Percentiles rank a stretch among this genome's conserved stretches.
These are phyloP conservation scores for Tachina grossa DNA, from an alignment of 2,888 invertebrate species.

Conservation along the genomic window DNA sequence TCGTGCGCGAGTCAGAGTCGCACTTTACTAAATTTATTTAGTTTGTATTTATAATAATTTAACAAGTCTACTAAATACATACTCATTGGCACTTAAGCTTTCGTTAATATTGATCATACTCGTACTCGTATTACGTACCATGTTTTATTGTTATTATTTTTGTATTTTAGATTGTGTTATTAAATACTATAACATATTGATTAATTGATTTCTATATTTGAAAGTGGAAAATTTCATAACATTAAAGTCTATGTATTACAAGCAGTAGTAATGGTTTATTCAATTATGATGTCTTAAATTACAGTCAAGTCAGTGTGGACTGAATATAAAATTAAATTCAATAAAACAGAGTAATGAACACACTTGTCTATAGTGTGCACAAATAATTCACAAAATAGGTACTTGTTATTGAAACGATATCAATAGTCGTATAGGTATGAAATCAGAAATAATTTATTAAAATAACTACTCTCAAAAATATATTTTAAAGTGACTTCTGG, in stretches of 20 bases:
- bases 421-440: too few species aligned
- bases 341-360: not conserved
- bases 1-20: too few species aligned
- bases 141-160: slow-evolving; percentile 5
- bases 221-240: slow-evolving; percentile 21
- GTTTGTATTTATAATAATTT: not conserved
- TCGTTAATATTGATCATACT: not conserved
- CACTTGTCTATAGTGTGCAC: not conserved
- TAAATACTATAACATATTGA: slow-evolving; percentile 10
- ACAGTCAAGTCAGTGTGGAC: slow-evolving; percentile 15
- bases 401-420: too few species aligned
- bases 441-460: too few species aligned
- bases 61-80: slow-evolving; percentile 1
- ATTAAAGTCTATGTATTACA: slow-evolving; percentile 8
- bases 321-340: not conserved
- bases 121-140: slow-evolving; percentile 5
- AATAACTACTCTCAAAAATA: too few species aligned
- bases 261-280: not conserved
- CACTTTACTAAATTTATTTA: too few species aligned
- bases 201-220: slow-evolving; percentile 29
- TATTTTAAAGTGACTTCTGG: too few species aligned
- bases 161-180: not conserved
- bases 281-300: slow-evolving; percentile 5
- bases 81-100: slow-evolving; percentile 19
- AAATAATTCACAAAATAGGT: not conserved